These are phyloP conservation scores for Macrocentrus cingulum DNA, from an alignment of 1,140 invertebrate species.

Conservation along the genomic window DNA sequence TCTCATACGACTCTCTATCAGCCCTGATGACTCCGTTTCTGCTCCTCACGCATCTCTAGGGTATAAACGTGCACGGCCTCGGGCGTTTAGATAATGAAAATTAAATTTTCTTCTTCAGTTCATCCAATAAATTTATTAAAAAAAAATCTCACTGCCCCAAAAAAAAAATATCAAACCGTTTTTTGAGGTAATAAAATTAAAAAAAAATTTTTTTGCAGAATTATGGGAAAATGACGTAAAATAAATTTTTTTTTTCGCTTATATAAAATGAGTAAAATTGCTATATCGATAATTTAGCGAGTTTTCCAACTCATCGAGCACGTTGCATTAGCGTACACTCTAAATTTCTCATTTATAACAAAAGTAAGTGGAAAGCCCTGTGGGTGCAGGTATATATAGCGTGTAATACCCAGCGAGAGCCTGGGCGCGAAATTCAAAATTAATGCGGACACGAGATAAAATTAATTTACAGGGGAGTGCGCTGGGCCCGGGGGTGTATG, in stretches of 20 bases:
- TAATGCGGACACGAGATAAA: constrained; percentile 57
- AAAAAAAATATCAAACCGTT: not conserved
- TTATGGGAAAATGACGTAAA: no score
- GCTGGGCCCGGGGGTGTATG: constrained; percentile 51
- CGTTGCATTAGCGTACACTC: not conserved
- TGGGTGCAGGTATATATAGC: constrained; percentile 8
- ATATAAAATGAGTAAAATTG: no score
- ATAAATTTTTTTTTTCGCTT: no score
- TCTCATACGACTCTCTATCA: no score
- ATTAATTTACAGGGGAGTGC: constrained; percentile 57
- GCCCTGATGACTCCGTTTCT: no score
- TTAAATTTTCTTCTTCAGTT: constrained; percentile 42
- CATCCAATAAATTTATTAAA: not conserved
- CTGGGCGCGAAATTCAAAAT: constrained; percentile 43
- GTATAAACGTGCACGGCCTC: no score
- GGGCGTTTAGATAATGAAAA: constrained; percentile 42
- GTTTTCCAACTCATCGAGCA: no score
- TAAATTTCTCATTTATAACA: constrained; percentile 24
- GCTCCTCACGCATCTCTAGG: no score
- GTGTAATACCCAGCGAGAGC: not conserved
- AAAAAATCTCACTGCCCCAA: not conserved
- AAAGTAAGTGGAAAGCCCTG: constrained; percentile 23
- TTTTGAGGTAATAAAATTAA: no score
- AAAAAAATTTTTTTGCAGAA: no score
- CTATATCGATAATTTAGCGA: no score